Evolutionary conservation across 2,113 vertebrate genomes (phyloP), one percentile per base, ranked within the genome.

Genomic region (Ginglymostoma cirratum): DNA sequence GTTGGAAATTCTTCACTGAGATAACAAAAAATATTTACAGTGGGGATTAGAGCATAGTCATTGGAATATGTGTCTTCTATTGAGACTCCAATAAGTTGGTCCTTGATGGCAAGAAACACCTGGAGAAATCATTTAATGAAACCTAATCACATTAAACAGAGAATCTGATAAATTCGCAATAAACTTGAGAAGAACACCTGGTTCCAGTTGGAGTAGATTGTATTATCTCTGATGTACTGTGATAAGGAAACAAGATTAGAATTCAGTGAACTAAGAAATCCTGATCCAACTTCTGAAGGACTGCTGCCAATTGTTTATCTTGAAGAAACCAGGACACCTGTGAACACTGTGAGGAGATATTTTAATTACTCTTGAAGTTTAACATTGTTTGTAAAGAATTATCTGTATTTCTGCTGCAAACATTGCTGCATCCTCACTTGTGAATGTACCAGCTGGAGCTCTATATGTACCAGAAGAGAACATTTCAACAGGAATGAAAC

Each of bases 121-220:
- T 70, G 69, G 69, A 48, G 45, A 52, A 76, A 72, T 72, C 24
- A n/a, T 93, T 67, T 93, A 38, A 95, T 70, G 67, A 72, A 95
- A 95, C 3, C 67, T 42, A 95, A 12, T 24, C 38, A 48, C 52
- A 24, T 42, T 24, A 72, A 48, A 48, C 93, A 95, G 66, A 45
- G 24, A 48, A 95, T 95, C 94, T 52, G 94, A 95, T 95, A 76
- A 72, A 72, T 95, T 95, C n/a, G 27, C 92, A 70, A 23, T 94
- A 69, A 94, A 42, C n/a, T 94, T 19, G 66, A 94, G 92, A 61
- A n/a, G 87, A 70, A 94, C 66, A 94, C 66, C 65, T 94, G n/a
- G 92, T 67, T 38, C 10, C 69, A 72, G 67, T 66, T 19, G 21
- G 61, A 19, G 38, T 27, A 27, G 42, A 45, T 95, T 95, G 67